A percentile compares a stretch with the other conserved stretches of the same genome.
Evolutionary conservation across 2,888 invertebrate species (phyloP).

Genomic region (Trilocha varians): DNA sequence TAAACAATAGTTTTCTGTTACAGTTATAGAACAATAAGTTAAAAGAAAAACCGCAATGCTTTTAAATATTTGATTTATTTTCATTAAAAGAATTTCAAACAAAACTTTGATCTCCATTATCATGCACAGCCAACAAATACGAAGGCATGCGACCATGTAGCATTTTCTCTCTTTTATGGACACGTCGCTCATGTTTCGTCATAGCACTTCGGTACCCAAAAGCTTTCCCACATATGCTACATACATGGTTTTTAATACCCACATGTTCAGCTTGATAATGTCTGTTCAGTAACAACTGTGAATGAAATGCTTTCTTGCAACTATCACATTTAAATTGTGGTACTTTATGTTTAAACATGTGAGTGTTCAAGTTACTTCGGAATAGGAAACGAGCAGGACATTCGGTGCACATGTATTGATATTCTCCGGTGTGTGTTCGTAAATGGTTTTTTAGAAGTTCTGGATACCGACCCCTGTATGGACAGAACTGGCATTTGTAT

Average conservation of each 20-base stretch:
- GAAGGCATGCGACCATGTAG: slow-evolving; percentile 33
- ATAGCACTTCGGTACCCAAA: slow-evolving; percentile 49
- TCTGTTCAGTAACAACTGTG: slow-evolving; percentile 31
- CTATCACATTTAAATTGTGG: slow-evolving; percentile 40
- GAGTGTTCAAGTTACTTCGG: slow-evolving; percentile 45
- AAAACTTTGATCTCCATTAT: slow-evolving; percentile 6
- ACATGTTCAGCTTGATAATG: slow-evolving; percentile 46
- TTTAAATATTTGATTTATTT: not conserved
- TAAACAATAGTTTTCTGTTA: too few species aligned
- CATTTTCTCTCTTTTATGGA: slow-evolving; percentile 42
- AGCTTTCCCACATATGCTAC: slow-evolving; percentile 45
- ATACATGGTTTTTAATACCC: slow-evolving; percentile 45
- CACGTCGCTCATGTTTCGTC: slow-evolving; percentile 47
- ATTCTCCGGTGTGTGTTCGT: slow-evolving; percentile 40
- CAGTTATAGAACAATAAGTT: too few species aligned
- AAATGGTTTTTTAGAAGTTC: slow-evolving; percentile 41
- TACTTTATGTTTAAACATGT: slow-evolving; percentile 40
- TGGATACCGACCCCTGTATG: slow-evolving; percentile 35
- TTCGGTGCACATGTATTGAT: slow-evolving; percentile 46
- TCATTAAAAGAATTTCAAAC: not conserved
- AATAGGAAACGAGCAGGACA: slow-evolving; percentile 44
- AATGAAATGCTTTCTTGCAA: slow-evolving; percentile 40
- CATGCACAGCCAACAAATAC: slow-evolving; percentile 29
- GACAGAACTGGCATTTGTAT: slow-evolving; percentile 41
- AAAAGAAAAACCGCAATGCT: too few species aligned